phyloP scores from a whole-genome alignment of 2,113 vertebrate genomes.

The Calyptomena viridis region DNA sequence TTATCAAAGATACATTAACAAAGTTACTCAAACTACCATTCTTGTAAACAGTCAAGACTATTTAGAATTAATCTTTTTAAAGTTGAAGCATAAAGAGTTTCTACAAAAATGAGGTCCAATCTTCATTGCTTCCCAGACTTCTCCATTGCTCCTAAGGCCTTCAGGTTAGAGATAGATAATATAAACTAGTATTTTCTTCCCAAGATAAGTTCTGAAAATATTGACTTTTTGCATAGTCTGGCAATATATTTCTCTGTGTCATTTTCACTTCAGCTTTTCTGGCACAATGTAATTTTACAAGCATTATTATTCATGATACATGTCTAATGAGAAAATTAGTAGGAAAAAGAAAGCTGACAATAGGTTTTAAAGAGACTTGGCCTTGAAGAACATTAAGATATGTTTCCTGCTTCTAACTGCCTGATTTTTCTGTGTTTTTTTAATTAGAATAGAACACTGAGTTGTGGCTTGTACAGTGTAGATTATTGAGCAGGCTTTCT shows the following conservation, averaged over 20 bases:
- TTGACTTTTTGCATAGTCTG: not conserved
- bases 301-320: not conserved
- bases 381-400: not conserved
- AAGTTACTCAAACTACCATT: not conserved
- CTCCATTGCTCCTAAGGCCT: not conserved
- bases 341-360: not conserved
- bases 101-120: not conserved
- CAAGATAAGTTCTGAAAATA: not conserved
- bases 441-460: not conserved
- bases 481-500: not conserved
- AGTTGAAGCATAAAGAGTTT: not conserved
- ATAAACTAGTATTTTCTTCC: not conserved
- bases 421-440: not conserved
- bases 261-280: not conserved
- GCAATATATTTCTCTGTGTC: not conserved
- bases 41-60: not conserved
- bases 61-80: not conserved
- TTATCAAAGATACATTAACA: not conserved
- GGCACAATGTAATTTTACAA: not conserved
- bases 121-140: not conserved
- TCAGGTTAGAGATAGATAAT: not conserved
- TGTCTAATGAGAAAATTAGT: not conserved
- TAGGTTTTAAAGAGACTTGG: not conserved
- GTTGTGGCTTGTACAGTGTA: not conserved
- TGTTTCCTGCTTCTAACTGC: not conserved